Base-by-base conservation (phyloP, 2,888 invertebrate genomes). In the Silvanus unidentatus region DNA sequence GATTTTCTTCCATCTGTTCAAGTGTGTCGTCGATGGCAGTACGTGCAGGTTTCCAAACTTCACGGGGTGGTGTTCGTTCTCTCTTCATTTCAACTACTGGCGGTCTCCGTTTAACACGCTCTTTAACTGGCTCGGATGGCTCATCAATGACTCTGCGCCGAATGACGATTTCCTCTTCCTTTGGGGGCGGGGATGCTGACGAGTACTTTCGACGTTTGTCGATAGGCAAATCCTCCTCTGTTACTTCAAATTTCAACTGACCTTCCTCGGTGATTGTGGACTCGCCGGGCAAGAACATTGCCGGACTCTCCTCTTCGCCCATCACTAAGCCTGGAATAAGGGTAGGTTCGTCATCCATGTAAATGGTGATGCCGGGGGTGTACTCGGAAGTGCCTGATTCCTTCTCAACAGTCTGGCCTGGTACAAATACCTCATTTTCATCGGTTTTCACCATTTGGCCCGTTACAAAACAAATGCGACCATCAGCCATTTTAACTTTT, bases 271-370 rank as follows among this genome's bases (percentile, higher is more conserved):
- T 69, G 43, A 70, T 70, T 1, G 66, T 64, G 27, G 68, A 68
- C 35, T 69, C 66, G 14, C 69, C 69, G 12, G 69, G 69, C 30
- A 69, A 53, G 49, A 70, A 69, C 59, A 69, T 65, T 1, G 68
- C 59, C 2, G 57, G 50, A 6, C 71, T 71, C 12, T 65, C 69
- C 14, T 79, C 75, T 57, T 78, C 78, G 10, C 66, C 68, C 65
- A 87, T 86, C 6, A 88, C 83, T 69, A 87, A 84, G 16, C 87
- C 88, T 0, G 87, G 86, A 56, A 87, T 85, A 57, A 88, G 84
- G 1, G 84, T 84, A 1, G 86, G 85, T 1, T 86, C 86, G 22
- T 80, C 80, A 64, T 84, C 82, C 1, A 85, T 84, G 66, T 83
- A 81, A 42, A 86, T 81, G 46, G 86, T 84, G 68, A 86, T 85